Evolutionary conservation across 2,113 vertebrate genomes (phyloP).

Genomic region (Alligator sinensis): DNA sequence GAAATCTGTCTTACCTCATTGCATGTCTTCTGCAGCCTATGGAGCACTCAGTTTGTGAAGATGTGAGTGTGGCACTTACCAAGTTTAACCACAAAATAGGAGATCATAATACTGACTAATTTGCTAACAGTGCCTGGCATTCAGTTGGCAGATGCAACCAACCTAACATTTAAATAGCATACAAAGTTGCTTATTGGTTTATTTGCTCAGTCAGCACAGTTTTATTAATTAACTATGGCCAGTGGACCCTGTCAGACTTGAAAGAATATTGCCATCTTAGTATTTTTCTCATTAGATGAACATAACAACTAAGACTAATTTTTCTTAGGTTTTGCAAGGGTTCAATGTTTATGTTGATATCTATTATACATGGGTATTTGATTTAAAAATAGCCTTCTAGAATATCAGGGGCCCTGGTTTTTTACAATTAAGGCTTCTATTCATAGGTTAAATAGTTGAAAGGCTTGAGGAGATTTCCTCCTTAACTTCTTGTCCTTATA

Average conservation of each 20-base stretch:
- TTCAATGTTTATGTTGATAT: background rate
- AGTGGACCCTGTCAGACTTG: background rate
- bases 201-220: background rate
- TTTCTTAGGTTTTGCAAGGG: background rate
- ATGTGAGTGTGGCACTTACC: background rate
- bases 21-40: fast-evolving
- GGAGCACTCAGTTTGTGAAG: constrained; percentile 11
- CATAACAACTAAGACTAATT: background rate
- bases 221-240: background rate
- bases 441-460: background rate
- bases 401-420: no score
- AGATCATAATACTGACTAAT: background rate
- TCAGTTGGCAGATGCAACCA: background rate
- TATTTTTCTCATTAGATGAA: background rate
- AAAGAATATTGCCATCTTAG: background rate
- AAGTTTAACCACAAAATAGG: background rate
- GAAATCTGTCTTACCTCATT: background rate
- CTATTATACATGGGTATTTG: background rate
- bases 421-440: background rate
- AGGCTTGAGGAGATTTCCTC: background rate
- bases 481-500: background rate
- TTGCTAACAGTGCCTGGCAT: background rate
- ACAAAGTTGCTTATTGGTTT: background rate
- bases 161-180: background rate
- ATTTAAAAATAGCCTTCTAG: background rate